A percentile compares a stretch with the other conserved stretches of the same genome.
These are phyloP conservation scores for Rhagophthalmus giganteus DNA, from an alignment of 2,888 invertebrate genomes.

Conservation along the genomic window DNA sequence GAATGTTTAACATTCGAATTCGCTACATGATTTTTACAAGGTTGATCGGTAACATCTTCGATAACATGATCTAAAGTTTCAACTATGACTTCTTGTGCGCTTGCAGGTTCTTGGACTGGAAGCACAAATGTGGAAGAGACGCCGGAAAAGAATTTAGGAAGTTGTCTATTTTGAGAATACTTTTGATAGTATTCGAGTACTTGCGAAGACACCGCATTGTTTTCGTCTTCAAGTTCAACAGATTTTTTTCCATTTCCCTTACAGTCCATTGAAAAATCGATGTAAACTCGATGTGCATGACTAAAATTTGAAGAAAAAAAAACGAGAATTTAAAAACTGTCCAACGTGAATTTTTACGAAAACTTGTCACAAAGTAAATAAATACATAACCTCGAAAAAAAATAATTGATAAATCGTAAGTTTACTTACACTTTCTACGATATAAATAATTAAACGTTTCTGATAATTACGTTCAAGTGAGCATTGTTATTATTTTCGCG, in stretches of 20 bases:
- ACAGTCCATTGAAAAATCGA: constrained; percentile 24
- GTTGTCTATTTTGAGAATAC: constrained; percentile 67
- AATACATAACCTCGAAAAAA: neutral
- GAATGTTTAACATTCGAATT: constrained; percentile 5
- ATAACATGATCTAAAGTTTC: neutral
- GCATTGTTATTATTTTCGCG: neutral
- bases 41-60: too few species aligned
- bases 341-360: too few species aligned
- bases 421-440: too few species aligned
- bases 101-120: neutral
- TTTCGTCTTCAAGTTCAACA: constrained; percentile 16
- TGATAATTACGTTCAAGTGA: too few species aligned
- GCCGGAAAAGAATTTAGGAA: constrained; percentile 68
- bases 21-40: too few species aligned
- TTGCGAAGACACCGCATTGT: constrained; percentile 41
- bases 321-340: neutral
- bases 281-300: neutral
- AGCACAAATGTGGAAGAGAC: constrained; percentile 28
- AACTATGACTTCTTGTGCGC: neutral
- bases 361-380: constrained; percentile 10
- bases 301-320: constrained; percentile 6
- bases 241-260: constrained; percentile 9
- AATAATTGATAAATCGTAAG: too few species aligned
- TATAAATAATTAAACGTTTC: too few species aligned
- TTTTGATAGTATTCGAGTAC: constrained; percentile 69